phyloP scores from a whole-genome alignment of 2,888 invertebrate species.

The Rambutsinella grinnellia region DNA sequence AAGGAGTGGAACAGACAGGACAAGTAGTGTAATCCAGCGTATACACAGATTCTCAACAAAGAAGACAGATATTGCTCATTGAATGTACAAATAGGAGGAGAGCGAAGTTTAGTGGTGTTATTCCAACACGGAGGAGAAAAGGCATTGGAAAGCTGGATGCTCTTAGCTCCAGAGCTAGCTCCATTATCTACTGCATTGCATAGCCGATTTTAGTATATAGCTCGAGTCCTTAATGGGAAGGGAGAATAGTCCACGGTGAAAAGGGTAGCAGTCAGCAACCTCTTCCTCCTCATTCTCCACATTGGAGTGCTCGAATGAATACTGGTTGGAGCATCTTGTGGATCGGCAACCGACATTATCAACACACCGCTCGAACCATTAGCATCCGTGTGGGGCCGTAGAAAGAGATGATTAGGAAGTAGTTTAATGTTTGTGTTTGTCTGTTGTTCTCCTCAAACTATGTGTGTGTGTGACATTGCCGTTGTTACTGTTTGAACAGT shows the following conservation, averaged over 20 bases:
- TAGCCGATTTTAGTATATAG: conserved; percentile 26
- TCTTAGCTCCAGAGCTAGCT: neutral
- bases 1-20: conserved; percentile 2
- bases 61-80: conserved; percentile 10
- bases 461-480: conserved; percentile 22
- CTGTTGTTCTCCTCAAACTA: too few relatives aligned
- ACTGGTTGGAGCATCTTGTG: neutral
- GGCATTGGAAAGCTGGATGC: conserved; percentile 21
- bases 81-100: neutral
- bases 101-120: conserved; percentile 5
- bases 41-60: neutral
- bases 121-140: conserved; percentile 8
- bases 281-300: conserved; percentile 26
- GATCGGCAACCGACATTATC: neutral
- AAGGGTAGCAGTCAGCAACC: conserved; percentile 52
- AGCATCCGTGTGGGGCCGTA: neutral
- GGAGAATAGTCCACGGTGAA: conserved; percentile 53
- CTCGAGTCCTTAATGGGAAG: conserved; percentile 5
- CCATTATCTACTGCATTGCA: neutral
- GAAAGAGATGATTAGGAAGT: neutral
- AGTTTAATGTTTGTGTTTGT: neutral
- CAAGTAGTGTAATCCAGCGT: neutral
- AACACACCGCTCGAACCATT: neutral
- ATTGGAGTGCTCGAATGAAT: neutral
- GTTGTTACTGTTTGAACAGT: conserved; percentile 26